Percentiles rank a stretch among this genome's conserved stretches.
These are phyloP conservation scores for Colostygia pectinataria DNA, from an alignment of 2,888 invertebrate genomes.

Conservation along the genomic window DNA sequence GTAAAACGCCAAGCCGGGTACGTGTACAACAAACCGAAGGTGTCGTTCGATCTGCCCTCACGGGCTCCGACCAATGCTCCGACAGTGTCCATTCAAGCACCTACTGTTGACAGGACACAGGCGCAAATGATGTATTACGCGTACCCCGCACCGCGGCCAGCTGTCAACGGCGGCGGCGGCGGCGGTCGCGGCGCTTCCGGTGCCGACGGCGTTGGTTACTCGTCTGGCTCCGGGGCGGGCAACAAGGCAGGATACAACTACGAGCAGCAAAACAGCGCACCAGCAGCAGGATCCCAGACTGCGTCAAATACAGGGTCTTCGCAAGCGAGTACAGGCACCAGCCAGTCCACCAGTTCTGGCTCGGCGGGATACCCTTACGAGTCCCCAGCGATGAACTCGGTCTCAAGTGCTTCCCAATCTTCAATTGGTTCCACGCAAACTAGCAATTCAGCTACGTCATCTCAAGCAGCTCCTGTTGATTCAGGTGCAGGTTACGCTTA, in stretches of 20 bases:
- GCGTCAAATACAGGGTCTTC: slow-evolving; percentile 12
- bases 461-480: slow-evolving; percentile 21
- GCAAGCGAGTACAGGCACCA: slow-evolving; percentile 17
- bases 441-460: not conserved
- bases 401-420: slow-evolving; percentile 13
- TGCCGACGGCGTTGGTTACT: slow-evolving; percentile 27
- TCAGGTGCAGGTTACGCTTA: slow-evolving; percentile 31
- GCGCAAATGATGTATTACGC: slow-evolving; percentile 74
- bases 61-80: slow-evolving; percentile 41
- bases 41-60: slow-evolving; percentile 69
- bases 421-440: slow-evolving; percentile 1
- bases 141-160: slow-evolving; percentile 57
- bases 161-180: slow-evolving; percentile 34
- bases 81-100: slow-evolving; percentile 59
- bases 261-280: slow-evolving; percentile 31
- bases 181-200: slow-evolving; percentile 44
- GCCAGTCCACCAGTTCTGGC: slow-evolving; percentile 13
- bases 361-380: slow-evolving; percentile 43
- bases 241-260: slow-evolving; percentile 47
- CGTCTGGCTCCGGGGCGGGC: slow-evolving; percentile 36
- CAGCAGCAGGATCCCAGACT: slow-evolving; percentile 24
- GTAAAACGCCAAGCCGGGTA: slow-evolving; percentile 71
- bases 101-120: slow-evolving; percentile 66
- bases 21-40: slow-evolving; percentile 67
- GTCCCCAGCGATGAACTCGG: slow-evolving; percentile 24